Evolutionary conservation across 2,113 vertebrate genomes (phyloP), one percentile per base, ranked within the genome.

Genomic region (Spea multiplicata): DNA sequence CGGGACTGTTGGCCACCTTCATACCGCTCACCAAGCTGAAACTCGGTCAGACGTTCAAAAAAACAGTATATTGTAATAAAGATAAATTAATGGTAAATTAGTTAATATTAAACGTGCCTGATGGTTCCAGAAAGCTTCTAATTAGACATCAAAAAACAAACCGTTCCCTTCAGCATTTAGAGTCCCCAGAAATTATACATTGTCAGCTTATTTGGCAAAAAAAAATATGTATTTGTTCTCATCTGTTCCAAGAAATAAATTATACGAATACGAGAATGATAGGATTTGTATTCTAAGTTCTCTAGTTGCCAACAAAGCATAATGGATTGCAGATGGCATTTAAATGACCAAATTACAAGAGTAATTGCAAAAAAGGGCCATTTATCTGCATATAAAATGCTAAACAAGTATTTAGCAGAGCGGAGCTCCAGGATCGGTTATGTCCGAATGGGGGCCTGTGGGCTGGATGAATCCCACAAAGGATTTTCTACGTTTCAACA

Each of bases 301-400:
- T n/a, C 44, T 48, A 14, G 13, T 57, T 68, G 74, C 52, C 75
- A 77, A 70, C 52, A 67, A 59, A 76, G 48, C 75, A 76, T 76
- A 70, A 76, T 76, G 66, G 52, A 76, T 70, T 77, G 44, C 75
- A 76, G 75, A 69, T 61, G 75, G 75, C 44, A 67, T 61, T 55
- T 70, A 57, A 59, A 72, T 44, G 44, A 72, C 9, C 71, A 59
- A 57, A 59, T 69, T 69, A 76, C 45, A 14, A 49, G 45, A 57
- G 30, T 57, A 57, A 55, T 47, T 76, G 5, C 47, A 55, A n/a
- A 62, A 61, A 14, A n/a, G 9, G 44, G 66, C 46, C 9, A 69
- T 69, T 68, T 5, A 76, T 70, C 67, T 52, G 48, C 3, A 14
- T 8, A 4, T 55, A 47, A 59, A 16, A 13, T 59, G 55, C 10